phyloP scores from a whole-genome alignment of 2,113 vertebrate species.

The Phylloscopus trochilus region DNA sequence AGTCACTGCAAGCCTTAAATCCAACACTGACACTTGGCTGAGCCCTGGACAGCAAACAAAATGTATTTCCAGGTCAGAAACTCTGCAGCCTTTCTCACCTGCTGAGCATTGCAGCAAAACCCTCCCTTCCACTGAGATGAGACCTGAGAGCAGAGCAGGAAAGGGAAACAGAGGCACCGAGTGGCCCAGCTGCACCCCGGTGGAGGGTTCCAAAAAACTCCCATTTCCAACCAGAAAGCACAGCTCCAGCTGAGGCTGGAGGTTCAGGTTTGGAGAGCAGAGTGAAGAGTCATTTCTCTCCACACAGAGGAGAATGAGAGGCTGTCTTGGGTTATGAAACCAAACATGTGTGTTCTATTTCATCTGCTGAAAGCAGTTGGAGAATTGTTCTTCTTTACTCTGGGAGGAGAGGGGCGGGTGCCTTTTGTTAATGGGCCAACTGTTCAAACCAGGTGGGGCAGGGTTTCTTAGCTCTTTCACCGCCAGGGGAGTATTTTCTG shows the following conservation, averaged over 20 bases:
- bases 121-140: background rate
- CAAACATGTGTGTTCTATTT: too few species aligned
- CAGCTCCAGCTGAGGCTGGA: background rate
- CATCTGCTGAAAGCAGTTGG: too few species aligned
- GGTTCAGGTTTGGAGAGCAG: background rate
- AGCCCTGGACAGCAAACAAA: background rate
- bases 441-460: too few species aligned
- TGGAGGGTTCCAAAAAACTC: background rate
- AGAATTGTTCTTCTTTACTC: too few species aligned
- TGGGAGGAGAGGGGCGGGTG: too few species aligned
- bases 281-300: background rate
- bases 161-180: background rate
- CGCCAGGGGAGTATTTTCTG: too few species aligned
- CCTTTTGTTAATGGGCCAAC: too few species aligned
- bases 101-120: background rate
- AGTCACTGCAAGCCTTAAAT: background rate
- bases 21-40: background rate
- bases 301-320: background rate
- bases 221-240: background rate
- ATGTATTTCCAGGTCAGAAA: background rate
- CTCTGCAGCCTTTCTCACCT: background rate
- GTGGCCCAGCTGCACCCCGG: accelerated
- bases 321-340: too few species aligned
- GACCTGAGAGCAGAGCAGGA: background rate
- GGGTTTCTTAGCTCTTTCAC: too few species aligned